These are phyloP conservation scores for Gnatocerus cornutus DNA, from an alignment of 2,888 invertebrate genomes.

Conservation along the genomic window DNA sequence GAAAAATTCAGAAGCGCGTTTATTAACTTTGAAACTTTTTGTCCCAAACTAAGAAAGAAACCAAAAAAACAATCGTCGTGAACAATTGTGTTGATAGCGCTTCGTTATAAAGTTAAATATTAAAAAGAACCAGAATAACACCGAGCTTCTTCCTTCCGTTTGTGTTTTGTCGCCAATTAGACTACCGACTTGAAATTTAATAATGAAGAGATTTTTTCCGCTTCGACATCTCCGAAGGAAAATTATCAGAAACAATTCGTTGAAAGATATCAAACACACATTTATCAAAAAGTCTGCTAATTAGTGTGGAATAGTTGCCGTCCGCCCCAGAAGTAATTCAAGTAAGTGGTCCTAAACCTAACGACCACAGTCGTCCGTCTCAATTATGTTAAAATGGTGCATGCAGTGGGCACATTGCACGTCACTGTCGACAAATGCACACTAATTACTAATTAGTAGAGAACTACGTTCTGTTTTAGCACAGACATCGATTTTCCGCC, in stretches of 20 bases:
- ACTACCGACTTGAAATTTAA: neutral
- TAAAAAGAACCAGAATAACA: neutral
- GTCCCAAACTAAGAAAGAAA: neutral
- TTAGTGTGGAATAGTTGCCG: neutral
- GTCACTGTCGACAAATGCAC: constrained; percentile 45
- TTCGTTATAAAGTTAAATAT: neutral
- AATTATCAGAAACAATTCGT: no score
- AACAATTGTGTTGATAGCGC: neutral
- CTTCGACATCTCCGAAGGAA: no score
- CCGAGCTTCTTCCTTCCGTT: neutral
- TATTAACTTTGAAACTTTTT: neutral
- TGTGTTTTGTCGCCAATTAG: constrained; percentile 1
- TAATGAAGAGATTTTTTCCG: neutral
- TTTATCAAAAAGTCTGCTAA: constrained; percentile 17
- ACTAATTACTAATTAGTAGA: constrained; percentile 43
- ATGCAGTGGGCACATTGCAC: constrained; percentile 34
- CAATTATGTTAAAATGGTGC: constrained; percentile 23
- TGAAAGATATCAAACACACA: neutral
- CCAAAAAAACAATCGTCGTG: neutral
- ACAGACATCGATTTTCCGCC: constrained; percentile 42
- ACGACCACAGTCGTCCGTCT: constrained; percentile 10
- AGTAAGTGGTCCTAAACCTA: constrained; percentile 16
- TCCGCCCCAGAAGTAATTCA: constrained; percentile 8
- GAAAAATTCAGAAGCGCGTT: no score
- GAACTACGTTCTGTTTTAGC: constrained; percentile 22